These are phyloP conservation scores for Formica aserva DNA, from an alignment of 2,888 invertebrate genomes.

Conservation along the genomic window DNA sequence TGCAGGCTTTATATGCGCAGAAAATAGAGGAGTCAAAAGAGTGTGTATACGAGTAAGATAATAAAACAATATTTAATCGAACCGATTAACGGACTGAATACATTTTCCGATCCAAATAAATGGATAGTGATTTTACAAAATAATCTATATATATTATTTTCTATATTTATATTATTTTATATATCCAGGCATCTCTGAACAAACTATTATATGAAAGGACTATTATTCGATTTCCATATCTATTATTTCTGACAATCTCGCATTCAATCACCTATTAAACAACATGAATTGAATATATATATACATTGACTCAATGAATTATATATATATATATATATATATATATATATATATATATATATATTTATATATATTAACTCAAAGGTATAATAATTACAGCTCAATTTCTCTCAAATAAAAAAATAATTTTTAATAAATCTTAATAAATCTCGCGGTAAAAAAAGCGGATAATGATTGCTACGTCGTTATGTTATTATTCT, in stretches of 20 bases:
- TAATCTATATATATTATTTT: neutral
- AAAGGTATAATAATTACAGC: neutral
- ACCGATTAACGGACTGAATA: constrained; percentile 31
- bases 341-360: neutral
- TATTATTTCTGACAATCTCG: neutral
- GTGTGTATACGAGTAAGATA: constrained; percentile 12
- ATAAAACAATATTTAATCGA: constrained; percentile 40
- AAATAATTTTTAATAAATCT: neutral
- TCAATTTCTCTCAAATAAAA: neutral
- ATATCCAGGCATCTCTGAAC: neutral
- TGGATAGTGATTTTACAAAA: constrained; percentile 25
- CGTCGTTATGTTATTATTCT: neutral
- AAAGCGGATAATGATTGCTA: neutral
- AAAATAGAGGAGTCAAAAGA: neutral
- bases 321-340: neutral
- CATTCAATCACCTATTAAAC: neutral
- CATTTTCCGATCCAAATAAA: constrained; percentile 15
- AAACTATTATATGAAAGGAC: neutral
- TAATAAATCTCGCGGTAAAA: no score
- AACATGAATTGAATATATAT: neutral
- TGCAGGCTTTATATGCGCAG: neutral
- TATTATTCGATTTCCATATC: neutral
- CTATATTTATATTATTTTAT: neutral
- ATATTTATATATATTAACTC: neutral
- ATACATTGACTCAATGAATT: constrained; percentile 9